Evolutionary conservation across 2,888 invertebrate genomes (phyloP), one percentile per base, ranked within the genome.

Genomic region (Cabera pusaria): DNA sequence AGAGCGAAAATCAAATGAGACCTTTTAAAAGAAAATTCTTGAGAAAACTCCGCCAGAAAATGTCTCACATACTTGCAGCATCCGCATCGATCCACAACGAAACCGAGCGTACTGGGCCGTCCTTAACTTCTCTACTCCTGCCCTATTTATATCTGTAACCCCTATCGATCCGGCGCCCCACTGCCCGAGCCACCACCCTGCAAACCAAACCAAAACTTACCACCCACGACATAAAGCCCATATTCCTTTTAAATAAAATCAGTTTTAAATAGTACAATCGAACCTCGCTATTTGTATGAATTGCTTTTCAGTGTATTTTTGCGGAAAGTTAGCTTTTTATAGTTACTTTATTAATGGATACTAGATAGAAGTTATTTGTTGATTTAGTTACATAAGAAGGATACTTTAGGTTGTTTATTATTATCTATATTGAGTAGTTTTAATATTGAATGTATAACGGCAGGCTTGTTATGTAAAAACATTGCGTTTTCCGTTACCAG

Each of bases 91-190:
- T 81, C 57, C 48, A 55, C 50, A 80, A 73, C 64, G 77, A 82
- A 83, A 82, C 77, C 65, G 76, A 79, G 71, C 69, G 77, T 72
- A 66, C 57, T 61, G 61, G 59, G 51, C 44, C 59, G 59, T 64
- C 66, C 67, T 70, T 62, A 73, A 80, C 72, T 82, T 79, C 67
- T n/a, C n/a, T n/a, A n/a, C n/a, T 64, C 62, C 64, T 77, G 82
- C 74, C 80, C 85, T 85, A 86, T 86, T 80, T 85, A 85, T 85
- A 81, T 74, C 73, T 67, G 74, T 80, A 78, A 75, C 79, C 76
- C 68, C 71, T 80, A 87, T 87, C 82, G 87, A 87, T 79, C 81
- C 58, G 69, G 31, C 83, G 86, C 73, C 80, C 87, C 79, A 86
- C 79, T 85, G 84, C 77, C 84, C 81, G 71, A 83, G n/a, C n/a